A percentile compares a stretch with the other conserved stretches of the same genome.
phyloP scores from a whole-genome alignment of 1,140 invertebrate genomes.

The Octopus sinensis region DNA sequence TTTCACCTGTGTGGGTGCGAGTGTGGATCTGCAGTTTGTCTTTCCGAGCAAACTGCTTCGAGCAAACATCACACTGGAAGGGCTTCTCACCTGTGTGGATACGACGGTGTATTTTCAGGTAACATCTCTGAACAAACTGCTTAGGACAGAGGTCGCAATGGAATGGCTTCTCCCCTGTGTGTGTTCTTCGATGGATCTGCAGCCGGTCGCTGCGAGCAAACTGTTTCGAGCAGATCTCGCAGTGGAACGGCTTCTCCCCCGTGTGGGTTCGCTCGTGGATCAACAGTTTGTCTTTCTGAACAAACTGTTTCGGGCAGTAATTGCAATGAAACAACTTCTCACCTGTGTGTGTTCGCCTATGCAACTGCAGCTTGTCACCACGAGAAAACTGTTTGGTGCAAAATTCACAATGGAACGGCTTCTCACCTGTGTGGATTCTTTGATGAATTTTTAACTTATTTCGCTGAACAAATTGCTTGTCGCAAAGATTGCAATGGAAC shows the following conservation, averaged over 20 bases:
- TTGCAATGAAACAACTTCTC: constrained; percentile 85
- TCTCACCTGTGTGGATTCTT: constrained; percentile 30
- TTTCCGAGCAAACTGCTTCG: constrained; percentile 73
- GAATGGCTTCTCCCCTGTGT: constrained; percentile 29
- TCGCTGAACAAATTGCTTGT: constrained; percentile 28
- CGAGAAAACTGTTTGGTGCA: constrained; percentile 27
- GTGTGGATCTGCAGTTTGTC: constrained; percentile 24
- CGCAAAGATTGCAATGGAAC: constrained; percentile 25
- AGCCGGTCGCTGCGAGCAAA: constrained; percentile 33
- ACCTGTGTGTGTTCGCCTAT: constrained; percentile 93
- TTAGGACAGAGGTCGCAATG: constrained; percentile 22
- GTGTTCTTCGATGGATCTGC: constrained; percentile 20
- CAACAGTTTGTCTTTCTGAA: constrained; percentile 17
- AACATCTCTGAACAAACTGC: constrained; percentile 19
- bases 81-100: constrained; percentile 26
- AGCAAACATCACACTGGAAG: constrained; percentile 27
- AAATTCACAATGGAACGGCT: constrained; percentile 75
- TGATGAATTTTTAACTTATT: constrained; percentile 35
- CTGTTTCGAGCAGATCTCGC: constrained; percentile 32
- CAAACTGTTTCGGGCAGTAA: constrained; percentile 77
- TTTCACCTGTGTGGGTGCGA: constrained; percentile 30
- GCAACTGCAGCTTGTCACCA: constrained; percentile 52
- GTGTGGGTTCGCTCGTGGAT: constrained; percentile 32
- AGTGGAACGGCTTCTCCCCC: constrained; percentile 36
- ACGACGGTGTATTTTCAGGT: constrained; percentile 8